These are phyloP conservation scores for Papilio machaon DNA, from an alignment of 1,140 invertebrate species.

Conservation along the genomic window DNA sequence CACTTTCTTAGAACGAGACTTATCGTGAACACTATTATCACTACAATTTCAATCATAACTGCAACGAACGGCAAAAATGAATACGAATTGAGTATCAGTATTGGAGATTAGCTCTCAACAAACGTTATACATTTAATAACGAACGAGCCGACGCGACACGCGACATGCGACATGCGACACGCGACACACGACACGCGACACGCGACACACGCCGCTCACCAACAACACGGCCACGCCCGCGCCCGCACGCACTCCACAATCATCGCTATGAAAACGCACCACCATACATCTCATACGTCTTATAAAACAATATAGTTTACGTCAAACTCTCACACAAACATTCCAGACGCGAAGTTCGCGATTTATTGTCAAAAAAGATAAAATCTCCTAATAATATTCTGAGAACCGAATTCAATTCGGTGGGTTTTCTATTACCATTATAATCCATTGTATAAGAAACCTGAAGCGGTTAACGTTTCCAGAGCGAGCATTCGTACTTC, in stretches of 20 bases:
- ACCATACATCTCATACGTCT: not conserved
- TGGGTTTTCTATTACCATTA: not conserved
- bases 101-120: conserved; percentile 75
- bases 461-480: conserved; percentile 1
- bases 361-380: not conserved
- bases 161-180: too few species aligned
- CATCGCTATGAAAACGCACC: not conserved
- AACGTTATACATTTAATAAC: conserved; percentile 61
- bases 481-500: not conserved
- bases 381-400: not conserved
- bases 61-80: conserved; percentile 72
- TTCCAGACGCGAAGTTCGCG: not conserved
- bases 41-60: conserved; percentile 77
- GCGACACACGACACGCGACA: not conserved
- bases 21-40: conserved; percentile 80
- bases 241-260: too few species aligned
- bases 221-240: not conserved
- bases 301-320: not conserved
- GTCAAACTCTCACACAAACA: not conserved
- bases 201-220: not conserved
- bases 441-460: not conserved
- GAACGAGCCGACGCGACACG: conserved; percentile 35
- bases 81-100: conserved; percentile 76
- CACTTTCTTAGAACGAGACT: conserved; percentile 74
- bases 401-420: not conserved